phyloP scores from a whole-genome alignment of 2,797 vertebrate species.

The Chaetodon trifasciatus region DNA sequence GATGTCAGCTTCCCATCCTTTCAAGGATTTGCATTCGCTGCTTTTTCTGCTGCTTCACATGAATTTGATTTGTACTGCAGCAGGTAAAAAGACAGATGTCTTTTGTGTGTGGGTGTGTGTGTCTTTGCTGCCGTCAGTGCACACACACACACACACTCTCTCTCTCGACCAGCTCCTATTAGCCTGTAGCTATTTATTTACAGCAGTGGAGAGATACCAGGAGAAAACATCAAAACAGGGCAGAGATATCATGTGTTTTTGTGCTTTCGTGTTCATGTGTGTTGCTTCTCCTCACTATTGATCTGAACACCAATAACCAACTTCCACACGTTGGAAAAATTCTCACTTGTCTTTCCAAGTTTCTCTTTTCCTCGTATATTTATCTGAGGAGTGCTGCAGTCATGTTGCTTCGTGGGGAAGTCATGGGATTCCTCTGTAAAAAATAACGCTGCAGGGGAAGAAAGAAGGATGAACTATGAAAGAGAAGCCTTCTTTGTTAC shows the following conservation, averaged over 20 bases:
- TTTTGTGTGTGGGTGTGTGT: constrained; percentile 25
- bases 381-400: constrained; percentile 28
- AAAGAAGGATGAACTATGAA: background rate
- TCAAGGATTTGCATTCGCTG: constrained; percentile 47
- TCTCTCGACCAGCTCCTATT: constrained; percentile 45
- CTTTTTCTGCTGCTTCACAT: constrained; percentile 44
- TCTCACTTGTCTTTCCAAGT: constrained; percentile 36
- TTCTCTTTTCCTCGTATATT: constrained; percentile 29
- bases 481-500: background rate
- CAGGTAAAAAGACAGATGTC: constrained; percentile 41
- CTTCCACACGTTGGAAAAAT: constrained; percentile 4
- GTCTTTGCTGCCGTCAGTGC: constrained; percentile 8
- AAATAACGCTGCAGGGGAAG: constrained; percentile 30
- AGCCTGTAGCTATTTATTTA: constrained; percentile 57
- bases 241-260: constrained; percentile 13
- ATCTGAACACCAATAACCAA: constrained; percentile 35
- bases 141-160: constrained; percentile 6
- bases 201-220: constrained; percentile 19
- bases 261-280: background rate
- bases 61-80: constrained; percentile 30
- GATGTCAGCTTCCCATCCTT: constrained; percentile 46
- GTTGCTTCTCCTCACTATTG: constrained; percentile 26
- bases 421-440: constrained; percentile 44
- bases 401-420: constrained; percentile 26
- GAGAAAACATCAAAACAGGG: constrained; percentile 48